A percentile compares a stretch with the other conserved stretches of the same genome.
Conservation (phyloP, 2,797 vertebrate species). For the Distichodus sexfasciatus region DNA sequence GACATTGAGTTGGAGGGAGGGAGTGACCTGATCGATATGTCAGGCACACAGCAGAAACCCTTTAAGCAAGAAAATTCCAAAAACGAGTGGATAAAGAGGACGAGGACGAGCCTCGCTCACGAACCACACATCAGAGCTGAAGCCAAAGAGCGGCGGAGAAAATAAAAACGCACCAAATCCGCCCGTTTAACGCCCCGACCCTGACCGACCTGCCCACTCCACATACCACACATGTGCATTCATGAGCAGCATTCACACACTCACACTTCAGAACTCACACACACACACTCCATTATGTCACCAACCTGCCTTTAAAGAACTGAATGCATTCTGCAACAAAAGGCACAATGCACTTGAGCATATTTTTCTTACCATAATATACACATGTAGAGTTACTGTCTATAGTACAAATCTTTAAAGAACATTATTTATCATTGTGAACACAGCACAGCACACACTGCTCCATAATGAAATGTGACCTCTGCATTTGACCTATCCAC, state of each 20-base stretch:
- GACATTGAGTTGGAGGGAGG: slow-evolving; percentile 42
- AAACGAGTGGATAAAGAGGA: slow-evolving; percentile 12
- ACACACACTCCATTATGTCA: not conserved
- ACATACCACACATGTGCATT: slow-evolving; percentile 61
- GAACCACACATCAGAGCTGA: slow-evolving; percentile 57
- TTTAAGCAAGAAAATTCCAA: slow-evolving; percentile 36
- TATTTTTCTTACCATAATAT: too few species aligned
- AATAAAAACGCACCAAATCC: slow-evolving; percentile 62
- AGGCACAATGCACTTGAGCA: too few species aligned
- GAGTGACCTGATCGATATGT: slow-evolving; percentile 53
- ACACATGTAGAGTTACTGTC: too few species aligned
- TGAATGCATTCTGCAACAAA: too few species aligned
- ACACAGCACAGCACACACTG: too few species aligned
- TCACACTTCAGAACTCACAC: not conserved
- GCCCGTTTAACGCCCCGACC: slow-evolving; percentile 56
- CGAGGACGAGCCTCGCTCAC: slow-evolving; percentile 10
- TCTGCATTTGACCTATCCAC: too few species aligned
- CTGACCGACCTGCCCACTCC: slow-evolving; percentile 43
- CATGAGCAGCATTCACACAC: slow-evolving; percentile 50
- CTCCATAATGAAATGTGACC: too few species aligned
- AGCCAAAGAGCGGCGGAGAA: slow-evolving; percentile 58
- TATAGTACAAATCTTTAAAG: too few species aligned
- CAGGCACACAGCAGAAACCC: slow-evolving; percentile 37
- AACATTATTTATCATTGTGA: too few species aligned
- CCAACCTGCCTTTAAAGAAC: too few species aligned